Evolutionary conservation across 2,113 vertebrate species (phyloP), one percentile per base, ranked within the genome.

Genomic region (Ornithorhynchus anatinus): DNA sequence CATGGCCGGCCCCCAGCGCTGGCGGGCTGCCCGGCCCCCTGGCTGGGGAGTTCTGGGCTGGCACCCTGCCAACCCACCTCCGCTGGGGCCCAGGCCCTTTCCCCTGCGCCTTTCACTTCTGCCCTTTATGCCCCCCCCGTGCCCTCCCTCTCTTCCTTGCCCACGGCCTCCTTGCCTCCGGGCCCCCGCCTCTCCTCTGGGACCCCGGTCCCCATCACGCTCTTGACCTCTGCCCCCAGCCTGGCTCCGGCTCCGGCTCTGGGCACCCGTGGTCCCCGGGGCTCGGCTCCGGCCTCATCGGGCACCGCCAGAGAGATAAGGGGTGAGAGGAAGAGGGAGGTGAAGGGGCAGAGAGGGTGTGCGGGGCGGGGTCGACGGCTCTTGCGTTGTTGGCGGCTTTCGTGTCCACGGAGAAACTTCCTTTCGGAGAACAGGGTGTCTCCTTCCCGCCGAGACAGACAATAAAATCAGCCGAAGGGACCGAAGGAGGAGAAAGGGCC

Each of bases 381-480:
- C 53, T 45, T 16, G 59, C 48, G 25, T 27, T 47, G 44, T 59
- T 40, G 19, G 20, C 10, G 5, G 22, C 65, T 39, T 29, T 40
- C 57, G 19, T 44, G 68, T 79, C 87, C 87, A 40, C 47, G 52
- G 3, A 74, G 59, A 57, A 59, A 77, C 79, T 91, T 89, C 91
- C 89, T 89, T 87, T 87, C 69, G 72, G 87, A 86, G 85, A 89
- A 86, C 61, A 16, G 37, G 69, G 77, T 79, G 89, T 61, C 85
- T 80, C 83, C 84, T 86, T 86, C 79, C 82, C 66, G 53, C 59
- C 63, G 82, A n/a, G n/a, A n/a, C 79, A 82, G 74, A 90, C 88
- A 89, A 88, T 79, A 43, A 72, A 72, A 77, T 70, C 43, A 54
- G 63, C n/a, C 61, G 60, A 0, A 70, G 78, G 19, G 65, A 65